Evolutionary conservation across 1,140 invertebrate genomes (phyloP).

Genomic region (Drosophila lacertosa): DNA sequence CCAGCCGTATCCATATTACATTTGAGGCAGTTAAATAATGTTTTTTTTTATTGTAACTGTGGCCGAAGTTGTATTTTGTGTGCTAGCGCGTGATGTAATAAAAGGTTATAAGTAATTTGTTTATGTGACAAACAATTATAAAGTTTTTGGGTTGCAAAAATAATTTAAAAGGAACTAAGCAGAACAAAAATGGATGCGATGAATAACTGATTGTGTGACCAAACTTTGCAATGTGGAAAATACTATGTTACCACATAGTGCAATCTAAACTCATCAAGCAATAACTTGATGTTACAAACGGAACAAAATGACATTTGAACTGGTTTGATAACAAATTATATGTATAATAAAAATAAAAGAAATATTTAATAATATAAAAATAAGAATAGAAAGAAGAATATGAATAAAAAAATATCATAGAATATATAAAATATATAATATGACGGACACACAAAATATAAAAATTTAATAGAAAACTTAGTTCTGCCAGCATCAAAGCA

Average conservation of each 20-base stretch:
- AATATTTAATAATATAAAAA: no score
- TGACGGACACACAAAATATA: no score
- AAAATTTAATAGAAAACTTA: no score
- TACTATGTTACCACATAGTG: not conserved
- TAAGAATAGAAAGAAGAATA: no score
- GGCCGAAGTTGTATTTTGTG: not conserved
- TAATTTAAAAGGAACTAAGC: constrained; percentile 32
- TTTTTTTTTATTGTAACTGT: not conserved
- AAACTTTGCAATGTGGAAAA: not conserved
- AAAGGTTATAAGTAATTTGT: not conserved
- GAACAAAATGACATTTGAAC: no score
- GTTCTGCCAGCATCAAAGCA: no score
- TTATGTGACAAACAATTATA: constrained; percentile 60
- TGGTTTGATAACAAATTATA: no score
- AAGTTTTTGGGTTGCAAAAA: constrained; percentile 83
- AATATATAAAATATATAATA: no score
- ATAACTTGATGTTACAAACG: not conserved
- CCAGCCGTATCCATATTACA: not conserved
- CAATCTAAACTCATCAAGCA: not conserved
- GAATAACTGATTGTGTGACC: constrained; percentile 29
- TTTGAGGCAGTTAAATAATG: not conserved
- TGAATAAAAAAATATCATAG: no score
- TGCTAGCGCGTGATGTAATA: not conserved
- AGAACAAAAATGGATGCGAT: constrained; percentile 46
- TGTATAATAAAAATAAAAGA: no score